A percentile compares a stretch with the other conserved stretches of the same genome.
Conservation (phyloP, 1,140 invertebrate genomes). For the Liolophura sinensis region DNA sequence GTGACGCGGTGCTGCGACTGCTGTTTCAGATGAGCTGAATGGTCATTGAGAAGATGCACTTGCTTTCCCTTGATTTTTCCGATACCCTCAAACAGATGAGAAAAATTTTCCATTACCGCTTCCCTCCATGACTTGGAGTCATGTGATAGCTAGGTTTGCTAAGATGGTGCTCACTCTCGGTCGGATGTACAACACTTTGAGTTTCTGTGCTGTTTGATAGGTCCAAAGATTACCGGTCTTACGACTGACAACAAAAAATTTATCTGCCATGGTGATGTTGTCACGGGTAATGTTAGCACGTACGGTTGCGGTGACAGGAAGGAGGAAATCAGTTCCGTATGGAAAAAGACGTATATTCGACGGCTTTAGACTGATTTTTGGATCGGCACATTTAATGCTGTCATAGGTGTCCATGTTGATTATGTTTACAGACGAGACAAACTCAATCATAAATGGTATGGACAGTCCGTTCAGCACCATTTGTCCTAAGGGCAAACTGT, state of each 20-base stretch:
- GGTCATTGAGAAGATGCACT: constrained; percentile 33
- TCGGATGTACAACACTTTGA: not conserved
- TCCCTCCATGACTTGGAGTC: too few relatives aligned
- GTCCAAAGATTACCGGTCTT: constrained; percentile 5
- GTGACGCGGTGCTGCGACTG: constrained; percentile 14
- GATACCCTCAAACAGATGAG: constrained; percentile 22
- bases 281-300: not conserved
- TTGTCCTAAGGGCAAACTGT: too few relatives aligned
- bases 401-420: too few relatives aligned
- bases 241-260: constrained; percentile 9
- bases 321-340: constrained; percentile 3
- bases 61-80: constrained; percentile 24
- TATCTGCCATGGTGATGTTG: not conserved
- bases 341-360: constrained; percentile 2
- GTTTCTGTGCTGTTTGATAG: constrained; percentile 11
- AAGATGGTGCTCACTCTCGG: not conserved
- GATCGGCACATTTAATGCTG: not conserved
- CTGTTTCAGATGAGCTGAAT: constrained; percentile 8
- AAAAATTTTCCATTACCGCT: constrained; percentile 3
- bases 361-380: constrained; percentile 4
- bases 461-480: too few relatives aligned
- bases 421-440: constrained; percentile 4
- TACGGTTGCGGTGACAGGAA: not conserved
- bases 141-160: too few relatives aligned
- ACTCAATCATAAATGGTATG: constrained; percentile 2